Percentiles rank a stretch among this genome's conserved stretches.
Evolutionary conservation across 2,888 invertebrate species (phyloP).

Genomic region (Hypercompe scribonia): DNA sequence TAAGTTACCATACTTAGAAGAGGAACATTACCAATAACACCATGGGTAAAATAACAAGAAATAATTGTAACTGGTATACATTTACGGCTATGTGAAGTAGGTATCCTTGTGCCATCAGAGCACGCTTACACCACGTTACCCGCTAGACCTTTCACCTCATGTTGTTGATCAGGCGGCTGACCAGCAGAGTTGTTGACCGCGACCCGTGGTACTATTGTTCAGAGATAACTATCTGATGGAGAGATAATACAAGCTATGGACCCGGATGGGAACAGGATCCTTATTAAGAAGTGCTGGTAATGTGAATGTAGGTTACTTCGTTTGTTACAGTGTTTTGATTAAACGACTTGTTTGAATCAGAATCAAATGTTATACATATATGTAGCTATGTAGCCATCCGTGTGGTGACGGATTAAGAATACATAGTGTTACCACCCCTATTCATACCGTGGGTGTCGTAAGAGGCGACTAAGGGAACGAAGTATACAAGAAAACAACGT

Average conservation of each 20-base stretch:
- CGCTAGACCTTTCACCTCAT: slow-evolving; percentile 22
- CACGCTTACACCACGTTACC: slow-evolving; percentile 1
- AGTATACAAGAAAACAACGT: too few relatives aligned
- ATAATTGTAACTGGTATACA: neutral
- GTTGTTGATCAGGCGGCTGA: slow-evolving; percentile 11
- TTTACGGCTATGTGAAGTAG: neutral
- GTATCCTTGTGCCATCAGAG: slow-evolving; percentile 18
- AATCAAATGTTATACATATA: neutral
- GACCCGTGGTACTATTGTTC: slow-evolving; percentile 11
- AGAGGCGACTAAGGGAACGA: too few relatives aligned
- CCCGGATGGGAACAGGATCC: slow-evolving; percentile 2
- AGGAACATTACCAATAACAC: neutral
- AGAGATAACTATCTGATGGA: slow-evolving; percentile 10
- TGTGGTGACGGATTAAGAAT: too few relatives aligned
- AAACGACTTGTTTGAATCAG: neutral
- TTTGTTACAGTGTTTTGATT: neutral
- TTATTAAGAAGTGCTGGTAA: neutral
- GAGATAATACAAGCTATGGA: slow-evolving; percentile 5
- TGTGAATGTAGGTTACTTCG: neutral
- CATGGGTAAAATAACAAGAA: neutral
- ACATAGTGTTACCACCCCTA: too few relatives aligned
- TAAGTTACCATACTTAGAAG: neutral
- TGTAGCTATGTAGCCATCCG: too few relatives aligned
- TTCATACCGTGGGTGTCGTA: too few relatives aligned
- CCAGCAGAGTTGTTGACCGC: slow-evolving; percentile 16